These are phyloP conservation scores for Spisula solida DNA, from an alignment of 2,888 invertebrate species.

Conservation along the genomic window DNA sequence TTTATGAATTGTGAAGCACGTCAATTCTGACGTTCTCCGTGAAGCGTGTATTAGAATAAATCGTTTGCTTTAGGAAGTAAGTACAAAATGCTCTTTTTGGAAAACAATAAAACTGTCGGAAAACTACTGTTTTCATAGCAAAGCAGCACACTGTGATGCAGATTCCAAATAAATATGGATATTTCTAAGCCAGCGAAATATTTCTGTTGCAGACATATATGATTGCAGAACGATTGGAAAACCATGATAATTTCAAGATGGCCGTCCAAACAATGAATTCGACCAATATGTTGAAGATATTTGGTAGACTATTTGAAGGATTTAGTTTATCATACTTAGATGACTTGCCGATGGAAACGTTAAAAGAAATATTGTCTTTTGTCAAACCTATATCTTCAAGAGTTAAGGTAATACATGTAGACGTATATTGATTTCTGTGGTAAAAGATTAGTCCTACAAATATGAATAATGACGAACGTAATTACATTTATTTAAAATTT, in stretches of 20 bases:
- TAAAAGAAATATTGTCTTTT: neutral
- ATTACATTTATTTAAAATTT: too few species aligned
- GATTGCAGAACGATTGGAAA: conserved; percentile 26
- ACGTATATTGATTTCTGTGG: too few species aligned
- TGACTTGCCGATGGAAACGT: neutral
- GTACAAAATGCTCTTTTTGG: too few species aligned
- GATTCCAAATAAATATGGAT: neutral
- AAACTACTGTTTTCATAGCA: too few species aligned
- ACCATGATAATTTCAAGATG: neutral
- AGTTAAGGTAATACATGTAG: neutral
- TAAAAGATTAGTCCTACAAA: too few species aligned
- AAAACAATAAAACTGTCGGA: too few species aligned
- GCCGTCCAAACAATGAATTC: neutral
- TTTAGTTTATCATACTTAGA: neutral
- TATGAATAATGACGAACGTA: too few species aligned
- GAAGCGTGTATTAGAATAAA: too few species aligned
- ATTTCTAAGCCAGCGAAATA: neutral
- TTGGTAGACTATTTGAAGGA: neutral
- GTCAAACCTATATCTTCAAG: neutral
- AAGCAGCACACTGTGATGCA: too few species aligned
- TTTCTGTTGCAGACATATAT: neutral
- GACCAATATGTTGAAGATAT: neutral
- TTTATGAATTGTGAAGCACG: too few species aligned
- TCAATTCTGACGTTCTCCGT: too few species aligned
- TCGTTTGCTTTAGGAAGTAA: too few species aligned